Conservation (phyloP, 2,113 vertebrate genomes). For the Coptodon bakossiorum region DNA sequence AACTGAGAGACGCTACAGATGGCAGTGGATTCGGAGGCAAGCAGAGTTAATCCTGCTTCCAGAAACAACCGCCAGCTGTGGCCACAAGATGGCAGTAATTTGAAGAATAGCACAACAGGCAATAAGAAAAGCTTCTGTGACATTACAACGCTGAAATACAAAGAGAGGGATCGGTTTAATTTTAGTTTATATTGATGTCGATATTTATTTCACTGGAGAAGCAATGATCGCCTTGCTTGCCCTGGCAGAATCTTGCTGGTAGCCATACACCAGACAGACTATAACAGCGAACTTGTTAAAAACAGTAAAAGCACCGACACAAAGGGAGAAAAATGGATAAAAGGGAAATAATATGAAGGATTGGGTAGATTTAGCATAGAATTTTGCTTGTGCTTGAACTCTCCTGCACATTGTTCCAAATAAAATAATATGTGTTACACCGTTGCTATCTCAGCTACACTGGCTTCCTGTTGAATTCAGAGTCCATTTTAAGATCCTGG, state of each 20-base stretch:
- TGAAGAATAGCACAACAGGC: background rate
- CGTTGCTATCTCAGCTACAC: background rate
- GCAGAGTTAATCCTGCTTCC: background rate
- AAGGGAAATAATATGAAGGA: background rate
- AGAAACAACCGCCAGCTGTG: background rate
- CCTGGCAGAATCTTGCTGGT: background rate
- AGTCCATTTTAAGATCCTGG: background rate
- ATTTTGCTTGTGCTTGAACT: background rate
- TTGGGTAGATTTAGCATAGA: background rate
- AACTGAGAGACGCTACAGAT: background rate
- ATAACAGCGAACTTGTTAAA: background rate
- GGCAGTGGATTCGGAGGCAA: background rate
- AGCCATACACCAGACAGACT: background rate
- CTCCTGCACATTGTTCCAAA: background rate
- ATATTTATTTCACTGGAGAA: background rate
- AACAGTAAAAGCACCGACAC: fast-evolving
- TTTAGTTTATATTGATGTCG: background rate
- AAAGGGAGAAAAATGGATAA: fast-evolving
- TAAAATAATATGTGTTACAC: too few relatives aligned
- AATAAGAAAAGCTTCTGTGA: background rate
- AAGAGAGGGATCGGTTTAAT: background rate
- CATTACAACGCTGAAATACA: background rate
- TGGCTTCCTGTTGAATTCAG: background rate
- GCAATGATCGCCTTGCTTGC: fast-evolving
- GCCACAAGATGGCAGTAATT: background rate